Base-by-base conservation (phyloP, 1,140 invertebrate species). In the Macrostomum lignano region DNA sequence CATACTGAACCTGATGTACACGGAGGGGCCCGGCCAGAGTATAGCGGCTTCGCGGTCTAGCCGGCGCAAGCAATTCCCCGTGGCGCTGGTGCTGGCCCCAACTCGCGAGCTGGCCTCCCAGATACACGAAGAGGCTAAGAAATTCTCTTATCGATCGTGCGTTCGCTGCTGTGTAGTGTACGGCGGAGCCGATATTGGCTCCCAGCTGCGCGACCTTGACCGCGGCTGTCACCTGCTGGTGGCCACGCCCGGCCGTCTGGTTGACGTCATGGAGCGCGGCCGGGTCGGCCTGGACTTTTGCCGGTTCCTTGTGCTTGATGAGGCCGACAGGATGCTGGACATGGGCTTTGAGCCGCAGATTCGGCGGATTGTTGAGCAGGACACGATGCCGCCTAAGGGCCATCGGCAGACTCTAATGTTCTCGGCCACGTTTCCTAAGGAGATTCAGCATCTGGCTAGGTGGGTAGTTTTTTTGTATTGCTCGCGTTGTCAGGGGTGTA, bases 321-420 rank as follows among this genome's bases (percentile, higher is more conserved):
- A 65, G 42, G 62, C 62, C 29, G 62, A 65, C 45, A 65, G 79
- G 37, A 88, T 88, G 79, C 62, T 88, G 49, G 79, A 88, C 58
- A 88, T 91, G 81, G 82, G 82, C 55, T 93, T 93, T 54, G 82
- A 91, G 55, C 81, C 82, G 25, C 65, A 64, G 22, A 66, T 81
- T 24, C 65, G 73, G 25, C 66, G 65, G 38, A 66, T 79, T 29
- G 65, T 78, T 44, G 55, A 62, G 45, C 11, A 78, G 46, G 69
- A 82, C 52, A 72, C 69, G 13, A 94, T 94, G 84, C 86, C 88
- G 25, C 67, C 66, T 21, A 74, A 74, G 15, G 81, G 81, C 17
- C 70, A 79, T 36, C 65, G 88, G 22, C 82, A 93, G 56, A 96
- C 88, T 10, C 70, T 96, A 25, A 96, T 98, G 88, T 98, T 98